These are phyloP conservation scores for Malachius bipustulatus DNA, from an alignment of 2,888 invertebrate species.

Conservation along the genomic window DNA sequence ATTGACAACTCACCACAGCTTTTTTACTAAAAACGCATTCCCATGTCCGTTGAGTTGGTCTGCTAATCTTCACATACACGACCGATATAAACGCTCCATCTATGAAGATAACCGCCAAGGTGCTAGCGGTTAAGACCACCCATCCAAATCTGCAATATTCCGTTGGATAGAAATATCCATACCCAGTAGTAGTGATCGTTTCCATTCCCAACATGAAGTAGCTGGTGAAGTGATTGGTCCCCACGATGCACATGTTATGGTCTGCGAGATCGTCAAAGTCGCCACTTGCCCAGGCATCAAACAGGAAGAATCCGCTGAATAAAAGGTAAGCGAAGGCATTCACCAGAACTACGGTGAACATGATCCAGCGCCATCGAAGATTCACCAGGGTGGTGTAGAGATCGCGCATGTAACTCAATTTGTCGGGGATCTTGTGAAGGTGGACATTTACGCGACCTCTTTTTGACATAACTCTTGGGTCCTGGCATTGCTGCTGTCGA, in stretches of 20 bases:
- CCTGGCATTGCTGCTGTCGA: too few relatives aligned
- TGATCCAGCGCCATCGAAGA: constrained; percentile 24
- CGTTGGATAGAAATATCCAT: constrained; percentile 23
- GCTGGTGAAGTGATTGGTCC: constrained; percentile 19
- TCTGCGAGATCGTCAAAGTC: constrained; percentile 17
- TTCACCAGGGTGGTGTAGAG: constrained; percentile 23
- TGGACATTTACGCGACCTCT: constrained; percentile 34
- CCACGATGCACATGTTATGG: constrained; percentile 26
- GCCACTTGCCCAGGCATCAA: constrained; percentile 19
- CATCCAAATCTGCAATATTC: constrained; percentile 21
- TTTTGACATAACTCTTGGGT: constrained; percentile 15
- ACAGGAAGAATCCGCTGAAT: constrained; percentile 20
- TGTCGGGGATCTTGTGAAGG: constrained; percentile 19
- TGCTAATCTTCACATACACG: constrained; percentile 53
- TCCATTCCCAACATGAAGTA: constrained; percentile 25
- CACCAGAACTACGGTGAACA: constrained; percentile 19
- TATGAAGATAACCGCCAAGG: constrained; percentile 21
- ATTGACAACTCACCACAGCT: constrained; percentile 43
- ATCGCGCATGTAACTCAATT: constrained; percentile 21
- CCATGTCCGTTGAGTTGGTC: constrained; percentile 36
- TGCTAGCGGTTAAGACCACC: constrained; percentile 20
- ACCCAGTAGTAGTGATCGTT: constrained; percentile 25
- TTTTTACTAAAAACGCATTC: constrained; percentile 54
- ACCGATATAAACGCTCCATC: constrained; percentile 34
- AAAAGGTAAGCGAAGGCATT: constrained; percentile 20